phyloP scores from a whole-genome alignment of 2,888 invertebrate species.

The Argyresthia goedartella region DNA sequence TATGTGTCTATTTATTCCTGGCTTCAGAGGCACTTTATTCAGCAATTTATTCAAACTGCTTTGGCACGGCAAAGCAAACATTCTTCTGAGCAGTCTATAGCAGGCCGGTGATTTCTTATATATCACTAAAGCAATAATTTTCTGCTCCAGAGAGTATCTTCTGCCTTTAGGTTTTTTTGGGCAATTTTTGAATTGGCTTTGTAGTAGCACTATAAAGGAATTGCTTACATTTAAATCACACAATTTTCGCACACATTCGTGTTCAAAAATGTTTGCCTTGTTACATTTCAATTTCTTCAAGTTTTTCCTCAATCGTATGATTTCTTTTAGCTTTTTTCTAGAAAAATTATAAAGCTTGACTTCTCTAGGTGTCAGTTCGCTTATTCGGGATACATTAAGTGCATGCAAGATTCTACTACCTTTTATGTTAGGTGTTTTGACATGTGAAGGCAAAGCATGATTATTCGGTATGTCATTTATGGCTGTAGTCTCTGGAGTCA shows the following conservation, averaged over 20 bases:
- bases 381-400: too few relatives aligned
- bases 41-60: conserved; percentile 13
- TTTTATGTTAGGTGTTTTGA: too few relatives aligned
- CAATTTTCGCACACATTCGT: conserved; percentile 2
- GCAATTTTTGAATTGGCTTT: conserved; percentile 10
- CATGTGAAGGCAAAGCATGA: too few relatives aligned
- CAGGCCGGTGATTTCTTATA: conserved; percentile 18
- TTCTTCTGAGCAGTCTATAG: conserved; percentile 15
- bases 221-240: conserved; percentile 4
- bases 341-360: conserved; percentile 3
- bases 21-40: conserved; percentile 13
- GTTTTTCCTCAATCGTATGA: conserved; percentile 3
- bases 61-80: conserved; percentile 16
- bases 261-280: background rate
- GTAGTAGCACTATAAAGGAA: conserved; percentile 7
- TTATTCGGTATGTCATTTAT: too few relatives aligned
- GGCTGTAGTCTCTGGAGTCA: too few relatives aligned
- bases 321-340: conserved; percentile 3
- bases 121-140: conserved; percentile 11
- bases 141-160: conserved; percentile 7
- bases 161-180: conserved; percentile 8
- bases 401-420: too few relatives aligned
- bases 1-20: conserved; percentile 14
- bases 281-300: conserved; percentile 1
- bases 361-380: conserved; percentile 1